Conservation (phyloP, 2,113 vertebrate genomes). For the Vulpes ferrilata region DNA sequence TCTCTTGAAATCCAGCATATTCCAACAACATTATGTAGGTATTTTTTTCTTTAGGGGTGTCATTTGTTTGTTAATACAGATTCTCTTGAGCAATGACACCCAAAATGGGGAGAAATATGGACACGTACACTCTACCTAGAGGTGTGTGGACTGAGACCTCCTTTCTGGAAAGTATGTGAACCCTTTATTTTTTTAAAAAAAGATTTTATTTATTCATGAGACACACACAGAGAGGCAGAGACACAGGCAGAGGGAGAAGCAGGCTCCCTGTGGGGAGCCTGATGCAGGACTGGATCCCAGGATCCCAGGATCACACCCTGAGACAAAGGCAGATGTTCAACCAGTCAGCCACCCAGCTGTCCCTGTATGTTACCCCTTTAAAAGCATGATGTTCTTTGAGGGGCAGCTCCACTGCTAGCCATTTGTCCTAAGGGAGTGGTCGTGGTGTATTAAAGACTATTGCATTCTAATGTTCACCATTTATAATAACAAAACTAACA, state of each 20-base stretch:
- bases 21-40: background rate
- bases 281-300: too few species aligned
- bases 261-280: too few species aligned
- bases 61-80: background rate
- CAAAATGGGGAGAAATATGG: background rate
- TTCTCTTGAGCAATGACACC: background rate
- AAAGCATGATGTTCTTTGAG: background rate
- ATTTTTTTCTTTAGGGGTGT: background rate
- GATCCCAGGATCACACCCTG: too few species aligned
- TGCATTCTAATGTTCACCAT: background rate
- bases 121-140: background rate
- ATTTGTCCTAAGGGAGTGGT: background rate
- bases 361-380: background rate
- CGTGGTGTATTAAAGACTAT: background rate
- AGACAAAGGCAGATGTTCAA: too few species aligned
- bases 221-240: too few species aligned
- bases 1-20: background rate
- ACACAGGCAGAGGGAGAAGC: too few species aligned
- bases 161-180: background rate
- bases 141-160: background rate
- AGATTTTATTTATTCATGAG: too few species aligned
- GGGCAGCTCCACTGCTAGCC: background rate
- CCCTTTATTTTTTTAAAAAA: background rate
- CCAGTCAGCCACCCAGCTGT: too few species aligned
- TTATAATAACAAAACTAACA: background rate